Evolutionary conservation across 2,797 vertebrate species (phyloP).

Genomic region (Iguana delicatissima): DNA sequence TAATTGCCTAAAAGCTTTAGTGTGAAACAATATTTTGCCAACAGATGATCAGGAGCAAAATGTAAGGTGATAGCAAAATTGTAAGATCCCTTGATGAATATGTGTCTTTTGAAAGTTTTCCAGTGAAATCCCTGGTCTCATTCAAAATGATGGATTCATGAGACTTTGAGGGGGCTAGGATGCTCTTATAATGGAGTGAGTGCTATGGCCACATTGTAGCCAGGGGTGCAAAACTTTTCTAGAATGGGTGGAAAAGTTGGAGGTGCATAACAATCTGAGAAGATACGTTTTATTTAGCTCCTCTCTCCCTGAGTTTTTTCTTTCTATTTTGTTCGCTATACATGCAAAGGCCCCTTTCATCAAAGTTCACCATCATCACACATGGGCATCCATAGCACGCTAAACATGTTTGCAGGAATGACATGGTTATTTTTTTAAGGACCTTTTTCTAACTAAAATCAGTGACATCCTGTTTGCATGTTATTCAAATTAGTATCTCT

Average conservation of each 20-base stretch:
- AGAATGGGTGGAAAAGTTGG: no score
- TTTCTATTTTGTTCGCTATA: not conserved
- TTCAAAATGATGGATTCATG: not conserved
- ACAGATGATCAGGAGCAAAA: conserved; percentile 44
- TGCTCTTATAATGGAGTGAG: not conserved
- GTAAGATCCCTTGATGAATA: conserved; percentile 31
- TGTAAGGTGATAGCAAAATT: conserved; percentile 20
- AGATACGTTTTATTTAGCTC: not conserved
- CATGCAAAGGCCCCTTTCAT: not conserved
- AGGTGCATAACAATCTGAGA: not conserved
- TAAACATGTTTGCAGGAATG: not conserved
- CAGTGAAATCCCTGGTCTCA: not conserved
- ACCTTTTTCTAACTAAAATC: no score
- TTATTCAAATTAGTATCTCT: no score
- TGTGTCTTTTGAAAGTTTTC: conserved; percentile 36
- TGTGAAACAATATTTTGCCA: conserved; percentile 32
- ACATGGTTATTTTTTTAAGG: no score
- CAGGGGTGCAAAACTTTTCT: not conserved
- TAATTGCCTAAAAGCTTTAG: conserved; percentile 58
- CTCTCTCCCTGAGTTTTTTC: not conserved
- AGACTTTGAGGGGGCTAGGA: not conserved
- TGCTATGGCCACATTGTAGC: not conserved
- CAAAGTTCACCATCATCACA: not conserved
- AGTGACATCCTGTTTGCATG: no score
- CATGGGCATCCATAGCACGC: not conserved